phyloP scores from a whole-genome alignment of 1,140 invertebrate species.

The Anoplophora glabripennis region DNA sequence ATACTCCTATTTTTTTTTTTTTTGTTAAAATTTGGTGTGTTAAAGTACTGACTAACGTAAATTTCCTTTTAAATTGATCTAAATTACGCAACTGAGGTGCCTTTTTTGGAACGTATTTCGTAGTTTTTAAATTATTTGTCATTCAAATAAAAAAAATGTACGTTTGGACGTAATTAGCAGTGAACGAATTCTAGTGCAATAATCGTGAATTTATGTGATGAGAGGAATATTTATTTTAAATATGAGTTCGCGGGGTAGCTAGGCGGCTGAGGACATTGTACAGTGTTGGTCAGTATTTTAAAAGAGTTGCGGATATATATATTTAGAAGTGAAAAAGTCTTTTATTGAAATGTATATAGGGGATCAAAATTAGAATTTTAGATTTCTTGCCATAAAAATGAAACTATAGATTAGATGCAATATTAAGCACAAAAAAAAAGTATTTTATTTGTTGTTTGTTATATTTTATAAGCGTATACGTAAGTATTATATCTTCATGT shows the following conservation, averaged over 20 bases:
- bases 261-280: background rate
- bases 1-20: constrained; percentile 23
- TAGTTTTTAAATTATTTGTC: constrained; percentile 14
- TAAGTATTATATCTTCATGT: constrained; percentile 36
- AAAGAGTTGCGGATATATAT: constrained; percentile 14
- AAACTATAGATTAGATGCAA: constrained; percentile 31
- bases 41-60: constrained; percentile 40
- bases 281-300: constrained; percentile 40
- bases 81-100: constrained; percentile 23
- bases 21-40: constrained; percentile 22
- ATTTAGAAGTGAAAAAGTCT: no score
- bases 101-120: constrained; percentile 22
- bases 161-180: background rate
- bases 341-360: constrained; percentile 15
- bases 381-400: constrained; percentile 25
- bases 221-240: background rate
- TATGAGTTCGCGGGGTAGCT: background rate
- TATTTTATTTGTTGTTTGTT: constrained; percentile 33
- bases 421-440: constrained; percentile 30
- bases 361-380: constrained; percentile 24
- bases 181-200: background rate
- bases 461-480: constrained; percentile 25
- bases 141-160: constrained; percentile 1
- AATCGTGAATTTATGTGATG: background rate
- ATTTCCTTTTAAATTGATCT: constrained; percentile 10